A percentile compares a stretch with the other conserved stretches of the same genome.
phyloP scores from a whole-genome alignment of 1,140 invertebrate genomes.

The Drusus annulatus region DNA sequence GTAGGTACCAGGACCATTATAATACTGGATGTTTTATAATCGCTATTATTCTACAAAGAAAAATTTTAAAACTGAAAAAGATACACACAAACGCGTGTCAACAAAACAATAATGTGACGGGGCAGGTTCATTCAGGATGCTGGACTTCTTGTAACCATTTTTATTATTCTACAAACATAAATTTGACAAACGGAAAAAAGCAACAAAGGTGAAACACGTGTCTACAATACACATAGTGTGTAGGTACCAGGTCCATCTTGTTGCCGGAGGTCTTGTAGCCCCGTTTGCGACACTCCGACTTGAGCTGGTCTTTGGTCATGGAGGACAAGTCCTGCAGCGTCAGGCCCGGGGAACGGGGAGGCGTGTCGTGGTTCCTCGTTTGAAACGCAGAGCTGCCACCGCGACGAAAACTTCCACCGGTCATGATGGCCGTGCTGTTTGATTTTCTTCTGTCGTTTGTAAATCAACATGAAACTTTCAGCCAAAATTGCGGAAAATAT shows the following conservation, averaged over 20 bases:
- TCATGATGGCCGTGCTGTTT: constrained; percentile 26
- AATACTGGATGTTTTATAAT: too few species aligned
- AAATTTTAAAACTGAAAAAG: too few species aligned
- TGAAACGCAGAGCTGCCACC: constrained; percentile 50
- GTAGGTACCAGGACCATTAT: not conserved
- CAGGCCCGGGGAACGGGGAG: constrained; percentile 38
- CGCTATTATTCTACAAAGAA: too few species aligned
- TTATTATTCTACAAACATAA: too few species aligned
- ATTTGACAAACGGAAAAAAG: too few species aligned
- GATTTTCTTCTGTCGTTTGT: constrained; percentile 1
- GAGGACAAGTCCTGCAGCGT: constrained; percentile 59
- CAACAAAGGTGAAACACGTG: too few species aligned
- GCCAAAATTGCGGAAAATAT: too few species aligned
- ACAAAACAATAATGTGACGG: too few species aligned
- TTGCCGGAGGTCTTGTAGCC: constrained; percentile 75
- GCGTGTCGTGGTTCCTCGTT: constrained; percentile 34
- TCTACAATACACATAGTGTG: too few species aligned
- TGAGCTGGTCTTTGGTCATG: constrained; percentile 76
- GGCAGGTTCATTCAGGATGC: too few species aligned
- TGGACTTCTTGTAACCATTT: too few species aligned
- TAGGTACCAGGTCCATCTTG: constrained; percentile 75
- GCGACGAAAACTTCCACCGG: constrained; percentile 52
- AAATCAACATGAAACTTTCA: constrained; percentile 1
- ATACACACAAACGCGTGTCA: too few species aligned
- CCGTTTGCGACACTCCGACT: constrained; percentile 74